Percentiles rank a stretch among this genome's conserved stretches.
Evolutionary conservation across 2,113 vertebrate genomes (phyloP).

Genomic region (Danionella cerebrum): DNA sequence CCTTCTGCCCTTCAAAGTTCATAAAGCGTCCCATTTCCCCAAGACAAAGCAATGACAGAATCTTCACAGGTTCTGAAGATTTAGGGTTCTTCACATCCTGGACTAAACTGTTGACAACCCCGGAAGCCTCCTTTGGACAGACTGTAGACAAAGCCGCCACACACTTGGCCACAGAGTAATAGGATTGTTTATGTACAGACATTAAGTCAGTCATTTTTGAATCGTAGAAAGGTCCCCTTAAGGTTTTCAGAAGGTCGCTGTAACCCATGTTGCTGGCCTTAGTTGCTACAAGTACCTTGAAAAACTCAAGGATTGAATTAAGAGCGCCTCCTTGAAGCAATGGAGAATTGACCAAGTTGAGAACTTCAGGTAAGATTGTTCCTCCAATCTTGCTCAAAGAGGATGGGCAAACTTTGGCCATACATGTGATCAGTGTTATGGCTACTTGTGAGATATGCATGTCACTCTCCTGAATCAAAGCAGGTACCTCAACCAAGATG

Average conservation of each 20-base stretch:
- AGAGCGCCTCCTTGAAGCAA: constrained; percentile 79
- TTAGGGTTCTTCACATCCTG: constrained; percentile 71
- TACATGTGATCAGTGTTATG: constrained; percentile 70
- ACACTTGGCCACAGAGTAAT: constrained; percentile 76
- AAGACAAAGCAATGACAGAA: constrained; percentile 80
- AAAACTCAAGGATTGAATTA: constrained; percentile 68
- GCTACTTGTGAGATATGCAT: constrained; percentile 91
- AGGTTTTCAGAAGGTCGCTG: constrained; percentile 68
- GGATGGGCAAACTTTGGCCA: constrained; percentile 70
- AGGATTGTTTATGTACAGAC: constrained; percentile 73
- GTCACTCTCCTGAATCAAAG: constrained; percentile 78
- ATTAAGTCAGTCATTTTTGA: background rate
- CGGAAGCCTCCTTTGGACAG: constrained; percentile 74
- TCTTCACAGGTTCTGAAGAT: constrained; percentile 66
- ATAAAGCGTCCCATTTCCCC: constrained; percentile 79
- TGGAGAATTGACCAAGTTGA: constrained; percentile 77
- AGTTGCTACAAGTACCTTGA: constrained; percentile 72
- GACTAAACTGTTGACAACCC: constrained; percentile 67
- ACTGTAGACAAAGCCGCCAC: constrained; percentile 73
- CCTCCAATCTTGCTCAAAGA: constrained; percentile 72
- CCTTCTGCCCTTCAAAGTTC: constrained; percentile 72
- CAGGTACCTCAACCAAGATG: constrained; percentile 73
- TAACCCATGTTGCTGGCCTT: constrained; percentile 63
- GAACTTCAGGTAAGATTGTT: constrained; percentile 65
- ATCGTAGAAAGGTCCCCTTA: constrained; percentile 67